Evolutionary conservation across 1,140 invertebrate species (phyloP), one percentile per base, ranked within the genome.

Genomic region (Pseudachorutes palmiensis): DNA sequence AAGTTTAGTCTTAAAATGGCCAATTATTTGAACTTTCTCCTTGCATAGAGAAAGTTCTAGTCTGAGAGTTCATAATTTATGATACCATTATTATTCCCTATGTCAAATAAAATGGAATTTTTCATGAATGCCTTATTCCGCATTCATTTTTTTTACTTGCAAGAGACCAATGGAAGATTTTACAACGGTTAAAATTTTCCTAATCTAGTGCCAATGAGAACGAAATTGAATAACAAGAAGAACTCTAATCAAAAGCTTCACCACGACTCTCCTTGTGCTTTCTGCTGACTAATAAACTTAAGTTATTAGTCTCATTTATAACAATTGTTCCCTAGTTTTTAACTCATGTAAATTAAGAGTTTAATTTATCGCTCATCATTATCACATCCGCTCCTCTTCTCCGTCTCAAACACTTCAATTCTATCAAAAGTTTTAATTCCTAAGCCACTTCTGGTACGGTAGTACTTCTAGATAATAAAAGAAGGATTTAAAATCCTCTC

Each of bases 361-460:
- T 55, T 55, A 55, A 55, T 55, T 55, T 55, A 55, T 55, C 51
- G 5, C 24, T 5, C 51, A 55, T 55, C 51, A 55, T 55, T 55
- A 55, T 55, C 51, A 55, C 51, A 55, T 55, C 51, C 51, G 51
- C 51, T 55, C n/a, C 51, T 55, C 51, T 24, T 55, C 51, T 55
- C 14, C 36, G 36, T 55, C 51, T 24, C 24, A 19, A 55, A 24
- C 24, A 55, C 51, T 55, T 55, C 12, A 26, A 19, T 55, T 55
- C 24, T 55, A n/a, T n/a, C n/a, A n/a, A 5, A 55, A 55, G 12
- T 26, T 55, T 55, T 55, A 5, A 55, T 55, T 55, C 51, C n/a
- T n/a, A n/a, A n/a, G n/a, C n/a, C n/a, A n/a, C n/a, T n/a, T n/a
- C n/a, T n/a, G n/a, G n/a, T n/a, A n/a, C n/a, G n/a, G n/a, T n/a